Base-by-base conservation (phyloP, 2,797 vertebrate species). In the Typhlichthys eigenmanni region DNA sequence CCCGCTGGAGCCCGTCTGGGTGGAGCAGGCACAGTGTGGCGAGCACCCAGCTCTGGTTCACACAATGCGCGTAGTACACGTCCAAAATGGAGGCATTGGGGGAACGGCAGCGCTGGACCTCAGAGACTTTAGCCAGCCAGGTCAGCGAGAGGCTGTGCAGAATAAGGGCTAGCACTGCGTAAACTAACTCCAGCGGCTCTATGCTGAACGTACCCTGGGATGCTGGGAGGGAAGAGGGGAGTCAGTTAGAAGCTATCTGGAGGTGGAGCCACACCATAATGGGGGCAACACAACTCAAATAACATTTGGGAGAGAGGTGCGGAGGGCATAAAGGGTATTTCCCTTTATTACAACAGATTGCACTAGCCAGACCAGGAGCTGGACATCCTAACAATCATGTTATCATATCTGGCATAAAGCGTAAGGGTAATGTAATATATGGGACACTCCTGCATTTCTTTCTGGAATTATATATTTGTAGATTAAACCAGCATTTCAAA, bases 21-120 rank as follows among this genome's bases (percentile, higher is more conserved):
- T 93, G 93, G 58, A 94, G 74, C 61, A 91, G 68, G 76, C 93
- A 93, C 76, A 93, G 69, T 11, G 91, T 58, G 45, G 88, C 86
- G 80, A 94, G 79, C 61, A 93, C 64, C 74, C 87, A 81, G 71
- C 80, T 76, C 77, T 90, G 92, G 76, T 87, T 91, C 47, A 93
- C 82, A 65, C 86, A 70, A 38, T 90, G 87, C 47, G 67, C 68
- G 80, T 91, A 90, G 69, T 90, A 92, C 48, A 93, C 80, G 82
- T 93, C 89, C 68, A 91, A 84, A n/a, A 74, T 10, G 0, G 91
- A 89, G 2, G 55, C 57, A 3, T 70, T 58, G 1, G 58, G 13
- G 13, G 66, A 17, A 4, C 52, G 59, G 5, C 13, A 49, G 14
- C 1, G 60, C 58, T 91, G 85, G 0, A 52, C 60, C 52, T 90